These are phyloP conservation scores for Amphiprion clarkii DNA, from an alignment of 2,797 vertebrate species.

Conservation along the genomic window DNA sequence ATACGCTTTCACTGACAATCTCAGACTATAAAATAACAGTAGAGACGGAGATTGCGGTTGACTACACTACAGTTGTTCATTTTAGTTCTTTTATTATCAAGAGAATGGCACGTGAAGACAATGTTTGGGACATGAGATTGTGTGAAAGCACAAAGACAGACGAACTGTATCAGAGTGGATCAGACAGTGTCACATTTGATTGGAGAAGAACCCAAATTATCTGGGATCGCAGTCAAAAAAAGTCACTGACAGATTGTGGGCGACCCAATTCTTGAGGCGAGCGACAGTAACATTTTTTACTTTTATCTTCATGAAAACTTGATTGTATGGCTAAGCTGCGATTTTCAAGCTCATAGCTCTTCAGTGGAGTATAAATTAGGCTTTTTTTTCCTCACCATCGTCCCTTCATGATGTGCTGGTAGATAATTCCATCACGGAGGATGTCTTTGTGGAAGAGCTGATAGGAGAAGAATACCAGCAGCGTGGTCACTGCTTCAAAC, in stretches of 20 bases:
- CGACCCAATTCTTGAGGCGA: background rate
- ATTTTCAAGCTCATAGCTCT: too few relatives aligned
- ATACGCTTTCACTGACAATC: background rate
- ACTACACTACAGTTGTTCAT: background rate
- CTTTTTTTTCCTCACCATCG: conserved; percentile 88
- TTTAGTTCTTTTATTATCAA: conserved; percentile 17
- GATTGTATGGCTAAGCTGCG: background rate
- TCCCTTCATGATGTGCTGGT: conserved; percentile 92
- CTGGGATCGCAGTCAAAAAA: conserved; percentile 31
- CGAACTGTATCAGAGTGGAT: conserved; percentile 31
- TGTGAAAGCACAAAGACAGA: conserved; percentile 16
- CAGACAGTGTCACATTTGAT: conserved; percentile 32
- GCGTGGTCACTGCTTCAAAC: conserved; percentile 94
- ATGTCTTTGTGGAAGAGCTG: conserved; percentile 98
- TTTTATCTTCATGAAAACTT: background rate
- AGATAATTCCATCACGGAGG: conserved; percentile 90
- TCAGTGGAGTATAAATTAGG: background rate
- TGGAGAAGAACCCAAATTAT: conserved; percentile 45
- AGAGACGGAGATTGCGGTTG: conserved; percentile 13
- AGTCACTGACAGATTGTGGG: conserved; percentile 34
- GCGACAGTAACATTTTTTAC: too few relatives aligned
- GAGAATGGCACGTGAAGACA: conserved; percentile 24
- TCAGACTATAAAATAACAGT: background rate
- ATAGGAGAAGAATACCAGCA: conserved; percentile 95
- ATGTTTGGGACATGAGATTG: conserved; percentile 19